These are phyloP conservation scores for Trichoplusia ni DNA, from an alignment of 1,140 invertebrate species.

Conservation along the genomic window DNA sequence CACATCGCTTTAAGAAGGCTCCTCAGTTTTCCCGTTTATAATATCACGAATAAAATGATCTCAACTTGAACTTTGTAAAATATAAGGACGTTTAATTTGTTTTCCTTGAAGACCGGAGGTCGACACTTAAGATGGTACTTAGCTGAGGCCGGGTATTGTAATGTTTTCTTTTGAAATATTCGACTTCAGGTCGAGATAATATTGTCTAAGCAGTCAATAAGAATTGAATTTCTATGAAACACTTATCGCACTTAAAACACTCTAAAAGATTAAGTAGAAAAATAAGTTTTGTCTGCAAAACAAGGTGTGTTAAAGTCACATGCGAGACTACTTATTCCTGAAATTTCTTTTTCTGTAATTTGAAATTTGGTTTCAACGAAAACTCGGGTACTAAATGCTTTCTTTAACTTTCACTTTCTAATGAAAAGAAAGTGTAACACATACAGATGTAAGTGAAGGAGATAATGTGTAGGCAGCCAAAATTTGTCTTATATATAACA, in stretches of 20 bases:
- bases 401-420: constrained; percentile 1
- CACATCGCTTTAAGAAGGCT: too few relatives aligned
- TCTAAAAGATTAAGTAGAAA: too few relatives aligned
- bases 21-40: too few relatives aligned
- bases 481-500: constrained; percentile 43
- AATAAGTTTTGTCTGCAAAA: too few relatives aligned
- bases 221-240: neutral
- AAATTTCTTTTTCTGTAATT: neutral
- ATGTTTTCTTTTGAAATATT: constrained; percentile 7
- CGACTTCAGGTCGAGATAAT: constrained; percentile 4
- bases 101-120: constrained; percentile 17
- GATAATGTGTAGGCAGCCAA: constrained; percentile 21
- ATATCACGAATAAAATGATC: neutral
- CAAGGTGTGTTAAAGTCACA: too few relatives aligned
- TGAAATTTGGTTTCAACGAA: neutral
- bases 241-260: neutral
- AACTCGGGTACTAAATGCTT: neutral
- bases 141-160: neutral
- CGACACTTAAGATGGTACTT: constrained; percentile 23
- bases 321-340: too few relatives aligned
- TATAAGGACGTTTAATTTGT: constrained; percentile 23
- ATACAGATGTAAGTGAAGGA: constrained; percentile 9
- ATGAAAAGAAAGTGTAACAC: neutral
- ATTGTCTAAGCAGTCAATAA: neutral
- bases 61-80: constrained; percentile 11